A percentile compares a stretch with the other conserved stretches of the same genome.
These are phyloP conservation scores for Papio anubis DNA, from an alignment of 2,113 vertebrate species.

Conservation along the genomic window DNA sequence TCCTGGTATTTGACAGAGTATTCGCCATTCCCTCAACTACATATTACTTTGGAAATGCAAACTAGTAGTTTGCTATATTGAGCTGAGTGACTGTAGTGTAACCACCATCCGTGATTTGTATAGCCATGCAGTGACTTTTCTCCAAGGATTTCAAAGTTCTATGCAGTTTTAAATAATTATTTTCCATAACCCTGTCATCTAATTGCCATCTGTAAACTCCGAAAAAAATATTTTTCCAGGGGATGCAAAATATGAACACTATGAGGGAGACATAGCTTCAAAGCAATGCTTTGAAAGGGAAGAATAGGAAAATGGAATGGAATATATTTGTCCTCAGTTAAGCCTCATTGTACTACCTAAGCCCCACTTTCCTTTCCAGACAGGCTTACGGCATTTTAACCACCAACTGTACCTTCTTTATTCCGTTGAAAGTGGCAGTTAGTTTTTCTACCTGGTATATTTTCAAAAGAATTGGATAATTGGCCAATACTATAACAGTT, in stretches of 20 bases:
- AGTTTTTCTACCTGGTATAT: background rate
- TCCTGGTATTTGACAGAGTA: background rate
- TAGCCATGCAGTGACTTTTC: background rate
- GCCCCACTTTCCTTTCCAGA: background rate
- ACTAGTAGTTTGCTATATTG: background rate
- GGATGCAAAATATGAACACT: background rate
- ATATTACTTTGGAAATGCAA: background rate
- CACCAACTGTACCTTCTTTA: background rate
- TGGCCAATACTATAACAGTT: background rate
- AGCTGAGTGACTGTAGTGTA: background rate
- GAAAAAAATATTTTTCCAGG: background rate
- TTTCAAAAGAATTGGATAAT: background rate
- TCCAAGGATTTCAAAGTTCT: background rate
- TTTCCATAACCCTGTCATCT: constrained; percentile 2
- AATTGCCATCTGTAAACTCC: background rate
- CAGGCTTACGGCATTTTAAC: background rate
- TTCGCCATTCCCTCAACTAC: background rate
- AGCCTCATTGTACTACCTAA: background rate
- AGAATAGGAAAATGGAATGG: background rate
- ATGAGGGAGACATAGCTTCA: background rate
- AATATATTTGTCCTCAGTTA: background rate
- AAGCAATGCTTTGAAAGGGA: background rate
- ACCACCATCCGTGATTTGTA: background rate
- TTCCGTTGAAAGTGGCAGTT: background rate
- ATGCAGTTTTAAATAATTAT: background rate